Base-by-base conservation (phyloP, 2,888 invertebrate species). In the Sinhomidia bicolor region DNA sequence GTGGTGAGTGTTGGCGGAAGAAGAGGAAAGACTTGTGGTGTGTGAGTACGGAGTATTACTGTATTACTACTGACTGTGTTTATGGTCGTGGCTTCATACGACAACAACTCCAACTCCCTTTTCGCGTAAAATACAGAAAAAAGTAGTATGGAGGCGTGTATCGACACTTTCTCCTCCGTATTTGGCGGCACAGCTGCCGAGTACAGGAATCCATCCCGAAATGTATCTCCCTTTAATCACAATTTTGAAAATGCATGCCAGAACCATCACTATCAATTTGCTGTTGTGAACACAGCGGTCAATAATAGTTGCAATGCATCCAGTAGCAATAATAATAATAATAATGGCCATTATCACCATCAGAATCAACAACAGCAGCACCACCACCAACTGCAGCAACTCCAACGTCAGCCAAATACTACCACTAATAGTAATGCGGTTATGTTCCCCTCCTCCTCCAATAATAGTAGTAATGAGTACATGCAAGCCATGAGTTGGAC, bases 141-240 rank as follows among this genome's bases (percentile, higher is more conserved):
- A 32, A 32, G 2, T 7, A 78, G 14, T 26, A 88, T 88, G 88
- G 88, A 88, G 83, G 88, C 88, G 78, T 88, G 88, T 23, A 88
- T 88, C 82, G 88, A 88, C 76, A 88, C 88, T 82, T 82, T 88
- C 78, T 88, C 88, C 20, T 10, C 76, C n/a, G 76, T 78, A 44
- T 88, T 88, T 57, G 82, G 65, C 29, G 71, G 47, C 57, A 57
- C 74, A 54, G 44, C 81, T 14, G 29, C 57, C 14, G 80, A 87
- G 4, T 71, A 79, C 17, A 65, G 68, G 29, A 81, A 32, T 32
- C 29, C 85, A 10, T 54, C 65, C 29, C 85, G 85, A 51, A 85
- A 85, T 79, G 54, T 76, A 54, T 74, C 57, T 65, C 51, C 88
- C 1, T 88, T 82, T 71, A 82, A 12, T 29, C 44, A 65, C n/a